Conservation (phyloP, 2,797 vertebrate genomes). For the Poeciliopsis infans region DNA sequence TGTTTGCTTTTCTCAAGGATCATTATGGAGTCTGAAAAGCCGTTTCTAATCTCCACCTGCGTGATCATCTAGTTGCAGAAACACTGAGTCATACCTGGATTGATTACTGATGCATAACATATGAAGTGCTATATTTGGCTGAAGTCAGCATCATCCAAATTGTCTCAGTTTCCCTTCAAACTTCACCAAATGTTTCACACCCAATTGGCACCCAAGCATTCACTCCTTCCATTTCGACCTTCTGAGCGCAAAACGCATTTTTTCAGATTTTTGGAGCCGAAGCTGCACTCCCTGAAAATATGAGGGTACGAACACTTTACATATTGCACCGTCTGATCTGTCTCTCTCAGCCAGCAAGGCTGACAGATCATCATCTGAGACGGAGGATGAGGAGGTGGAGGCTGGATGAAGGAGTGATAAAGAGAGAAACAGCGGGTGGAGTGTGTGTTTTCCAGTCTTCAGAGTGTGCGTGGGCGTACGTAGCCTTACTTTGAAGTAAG, state of each 20-base stretch:
- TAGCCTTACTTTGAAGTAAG: slow-evolving; percentile 62
- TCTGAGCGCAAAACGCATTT: neutral
- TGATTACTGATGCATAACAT: slow-evolving; percentile 56
- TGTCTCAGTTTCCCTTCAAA: slow-evolving; percentile 9
- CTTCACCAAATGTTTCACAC: slow-evolving; percentile 10
- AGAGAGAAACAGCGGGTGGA: slow-evolving; percentile 34
- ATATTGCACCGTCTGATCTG: slow-evolving; percentile 23
- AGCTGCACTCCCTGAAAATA: slow-evolving; percentile 17
- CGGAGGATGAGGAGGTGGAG: slow-evolving; percentile 48
- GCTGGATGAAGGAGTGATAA: slow-evolving; percentile 38
- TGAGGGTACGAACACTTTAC: slow-evolving; percentile 24
- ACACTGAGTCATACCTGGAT: slow-evolving; percentile 47
- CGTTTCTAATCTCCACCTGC: slow-evolving; percentile 19
- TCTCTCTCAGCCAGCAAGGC: slow-evolving; percentile 28
- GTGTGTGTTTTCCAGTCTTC: slow-evolving; percentile 34
- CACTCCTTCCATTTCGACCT: neutral
- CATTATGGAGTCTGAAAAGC: slow-evolving; percentile 6
- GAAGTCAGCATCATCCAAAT: slow-evolving; percentile 35
- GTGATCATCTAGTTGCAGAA: slow-evolving; percentile 13
- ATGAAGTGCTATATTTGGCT: slow-evolving; percentile 55
- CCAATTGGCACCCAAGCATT: slow-evolving; percentile 3
- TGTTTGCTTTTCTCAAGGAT: slow-evolving; percentile 8
- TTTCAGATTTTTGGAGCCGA: slow-evolving; percentile 5
- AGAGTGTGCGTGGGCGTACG: slow-evolving; percentile 48
- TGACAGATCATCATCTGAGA: slow-evolving; percentile 56